These are phyloP conservation scores for Hippocampus mohnikei DNA, from an alignment of 2,113 vertebrate species.

Conservation along the genomic window DNA sequence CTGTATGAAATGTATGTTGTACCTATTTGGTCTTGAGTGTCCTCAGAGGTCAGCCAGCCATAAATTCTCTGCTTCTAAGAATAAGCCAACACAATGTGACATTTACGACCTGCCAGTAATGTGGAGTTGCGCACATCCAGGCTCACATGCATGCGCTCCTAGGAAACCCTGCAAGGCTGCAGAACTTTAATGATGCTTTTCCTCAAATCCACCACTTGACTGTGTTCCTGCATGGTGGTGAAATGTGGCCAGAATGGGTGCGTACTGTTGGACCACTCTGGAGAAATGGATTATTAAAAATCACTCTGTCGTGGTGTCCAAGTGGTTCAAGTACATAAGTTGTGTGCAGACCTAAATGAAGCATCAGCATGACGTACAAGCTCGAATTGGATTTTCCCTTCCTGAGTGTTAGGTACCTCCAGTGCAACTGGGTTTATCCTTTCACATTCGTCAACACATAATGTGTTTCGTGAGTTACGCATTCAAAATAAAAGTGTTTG, in stretches of 20 bases:
- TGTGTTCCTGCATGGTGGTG: constrained; percentile 24
- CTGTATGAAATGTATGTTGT: not conserved
- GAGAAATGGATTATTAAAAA: constrained; percentile 18
- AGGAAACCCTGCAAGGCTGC: constrained; percentile 33
- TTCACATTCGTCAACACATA: not conserved
- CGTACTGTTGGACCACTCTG: constrained; percentile 10
- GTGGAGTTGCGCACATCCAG: constrained; percentile 19
- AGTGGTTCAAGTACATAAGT: not conserved
- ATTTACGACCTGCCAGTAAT: constrained; percentile 44
- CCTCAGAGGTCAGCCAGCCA: constrained; percentile 30
- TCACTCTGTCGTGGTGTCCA: not conserved
- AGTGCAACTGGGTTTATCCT: not conserved
- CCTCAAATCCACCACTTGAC: constrained; percentile 20
- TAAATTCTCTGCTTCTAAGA: constrained; percentile 48
- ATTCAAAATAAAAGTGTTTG: not conserved
- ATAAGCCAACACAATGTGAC: constrained; percentile 41
- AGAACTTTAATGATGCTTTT: constrained; percentile 33
- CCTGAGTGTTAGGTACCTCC: not conserved
- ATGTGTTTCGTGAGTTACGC: not conserved
- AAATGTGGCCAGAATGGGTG: constrained; percentile 14
- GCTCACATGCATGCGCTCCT: constrained; percentile 43
- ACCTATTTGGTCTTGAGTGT: not conserved
- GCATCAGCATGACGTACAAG: constrained; percentile 10
- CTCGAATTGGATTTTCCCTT: constrained; percentile 21
- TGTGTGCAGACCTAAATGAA: constrained; percentile 4